Base-by-base conservation (phyloP, 1,140 invertebrate genomes). In the Micrasema minimum region DNA sequence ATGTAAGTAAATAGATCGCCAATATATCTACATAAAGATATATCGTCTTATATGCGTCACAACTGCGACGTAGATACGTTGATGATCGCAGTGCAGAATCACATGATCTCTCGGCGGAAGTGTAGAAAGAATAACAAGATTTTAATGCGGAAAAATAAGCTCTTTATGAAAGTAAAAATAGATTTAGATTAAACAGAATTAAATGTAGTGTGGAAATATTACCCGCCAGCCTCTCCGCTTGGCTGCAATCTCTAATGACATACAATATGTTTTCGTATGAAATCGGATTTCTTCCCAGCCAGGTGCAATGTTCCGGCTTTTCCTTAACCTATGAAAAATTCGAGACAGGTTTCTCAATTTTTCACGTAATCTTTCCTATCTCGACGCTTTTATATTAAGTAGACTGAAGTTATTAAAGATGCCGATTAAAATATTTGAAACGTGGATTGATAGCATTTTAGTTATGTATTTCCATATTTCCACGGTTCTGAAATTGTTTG, bases 191-290 rank as follows among this genome's bases (percentile, higher is more conserved):
- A 67, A 67, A 18, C 31, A 48, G 50, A 53, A 55, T 67, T 67
- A 53, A 67, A 67, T 67, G 65, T 67, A 55, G 65, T 66, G 64
- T 67, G 50, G 65, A 67, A 67, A 67, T 67, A 38, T 67, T 67
- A 67, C 53, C 50, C 65, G 46, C 20, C 50, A 16, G 51, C 65
- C 48, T 48, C 23, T 67, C 14, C 38, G 65, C 14, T 55, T 22
- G 35, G 31, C 50, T 41, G 65, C 48, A 37, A 53, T 67, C 31
- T 67, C 50, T 67, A 67, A 67, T 67, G 65, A 43, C 65, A 67
- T 67, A 31, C 7, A 31, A 31, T 31, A 45, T 64, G 59, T 23
- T 64, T 46, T 64, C 59, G 12, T 64, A 64, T 22, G 41, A 46
- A 45, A 16, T 38, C 23, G 11, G 11, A 26, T 26, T 45, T 20